phyloP scores from a whole-genome alignment of 2,888 invertebrate genomes.

The Antheraea yamamai region DNA sequence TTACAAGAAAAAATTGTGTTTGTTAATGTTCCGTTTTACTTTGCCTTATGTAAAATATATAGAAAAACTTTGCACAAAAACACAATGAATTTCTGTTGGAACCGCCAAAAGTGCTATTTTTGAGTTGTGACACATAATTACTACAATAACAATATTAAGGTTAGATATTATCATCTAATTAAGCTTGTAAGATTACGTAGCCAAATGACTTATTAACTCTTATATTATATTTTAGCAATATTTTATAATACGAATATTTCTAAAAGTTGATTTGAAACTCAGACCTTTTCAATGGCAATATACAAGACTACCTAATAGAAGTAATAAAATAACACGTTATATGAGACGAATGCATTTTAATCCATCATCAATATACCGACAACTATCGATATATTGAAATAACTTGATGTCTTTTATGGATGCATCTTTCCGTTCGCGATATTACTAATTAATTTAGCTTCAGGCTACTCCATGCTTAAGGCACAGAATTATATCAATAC shows the following conservation, averaged over 20 bases:
- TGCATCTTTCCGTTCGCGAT: constrained; percentile 45
- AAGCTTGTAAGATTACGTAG: neutral
- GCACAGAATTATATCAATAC: neutral
- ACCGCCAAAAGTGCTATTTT: neutral
- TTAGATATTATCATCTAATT: neutral
- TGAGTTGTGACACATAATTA: neutral
- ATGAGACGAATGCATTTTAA: neutral
- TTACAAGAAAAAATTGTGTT: constrained; percentile 10
- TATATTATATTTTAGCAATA: neutral
- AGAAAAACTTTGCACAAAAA: neutral
- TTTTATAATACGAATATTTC: neutral
- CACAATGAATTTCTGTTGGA: neutral
- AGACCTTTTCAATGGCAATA: neutral
- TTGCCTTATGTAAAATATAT: neutral
- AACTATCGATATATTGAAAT: constrained; percentile 16
- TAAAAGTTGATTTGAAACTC: neutral
- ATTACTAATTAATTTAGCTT: constrained; percentile 28
- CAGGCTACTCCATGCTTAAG: constrained; percentile 25
- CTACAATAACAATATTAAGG: neutral
- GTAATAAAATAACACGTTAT: neutral
- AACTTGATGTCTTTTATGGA: constrained; percentile 51
- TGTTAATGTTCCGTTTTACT: neutral
- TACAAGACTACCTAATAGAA: neutral
- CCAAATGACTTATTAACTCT: neutral
- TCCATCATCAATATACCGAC: neutral